A percentile compares a stretch with the other conserved stretches of the same genome.
phyloP scores from a whole-genome alignment of 2,797 vertebrate species.

The Pseudocheirus occidentalis region DNA sequence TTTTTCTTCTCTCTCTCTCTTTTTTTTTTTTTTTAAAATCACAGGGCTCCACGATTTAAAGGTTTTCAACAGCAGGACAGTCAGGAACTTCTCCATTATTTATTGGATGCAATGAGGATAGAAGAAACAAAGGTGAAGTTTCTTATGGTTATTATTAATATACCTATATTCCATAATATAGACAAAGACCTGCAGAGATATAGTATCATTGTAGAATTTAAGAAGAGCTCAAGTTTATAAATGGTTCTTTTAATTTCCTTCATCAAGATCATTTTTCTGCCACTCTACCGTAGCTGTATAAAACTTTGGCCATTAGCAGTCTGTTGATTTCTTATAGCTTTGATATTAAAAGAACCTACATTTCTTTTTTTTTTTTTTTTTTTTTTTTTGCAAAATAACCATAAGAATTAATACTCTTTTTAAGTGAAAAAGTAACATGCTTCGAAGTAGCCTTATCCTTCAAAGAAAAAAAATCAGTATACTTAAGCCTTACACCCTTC shows the following conservation, averaged over 20 bases:
- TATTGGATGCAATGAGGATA: slow-evolving; percentile 95
- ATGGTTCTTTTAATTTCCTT: slow-evolving; percentile 5
- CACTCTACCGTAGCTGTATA: slow-evolving; percentile 16
- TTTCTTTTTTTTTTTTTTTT: too few relatives aligned
- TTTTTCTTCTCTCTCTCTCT: slow-evolving; percentile 35
- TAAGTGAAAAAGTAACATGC: background rate
- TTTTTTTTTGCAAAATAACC: background rate
- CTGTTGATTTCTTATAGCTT: background rate
- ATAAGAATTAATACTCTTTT: background rate
- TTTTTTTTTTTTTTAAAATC: slow-evolving; percentile 58
- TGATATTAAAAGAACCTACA: background rate
- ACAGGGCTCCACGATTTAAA: slow-evolving; percentile 96
- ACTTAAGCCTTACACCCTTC: background rate
- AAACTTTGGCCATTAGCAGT: background rate
- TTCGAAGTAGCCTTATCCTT: background rate
- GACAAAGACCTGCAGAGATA: background rate
- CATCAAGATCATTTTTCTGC: slow-evolving; percentile 33
- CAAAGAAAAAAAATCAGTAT: background rate
- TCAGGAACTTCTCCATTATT: slow-evolving; percentile 96
- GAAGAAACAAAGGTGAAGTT: slow-evolving; percentile 95
- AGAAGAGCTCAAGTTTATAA: background rate
- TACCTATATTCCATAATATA: background rate
- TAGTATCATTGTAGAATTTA: background rate
- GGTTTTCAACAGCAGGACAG: slow-evolving; percentile 99
- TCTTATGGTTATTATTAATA: slow-evolving; percentile 47